Percentiles rank a stretch among this genome's conserved stretches.
phyloP scores from a whole-genome alignment of 2,113 vertebrate species.

The Gnathonemus echidnorhynchus region DNA sequence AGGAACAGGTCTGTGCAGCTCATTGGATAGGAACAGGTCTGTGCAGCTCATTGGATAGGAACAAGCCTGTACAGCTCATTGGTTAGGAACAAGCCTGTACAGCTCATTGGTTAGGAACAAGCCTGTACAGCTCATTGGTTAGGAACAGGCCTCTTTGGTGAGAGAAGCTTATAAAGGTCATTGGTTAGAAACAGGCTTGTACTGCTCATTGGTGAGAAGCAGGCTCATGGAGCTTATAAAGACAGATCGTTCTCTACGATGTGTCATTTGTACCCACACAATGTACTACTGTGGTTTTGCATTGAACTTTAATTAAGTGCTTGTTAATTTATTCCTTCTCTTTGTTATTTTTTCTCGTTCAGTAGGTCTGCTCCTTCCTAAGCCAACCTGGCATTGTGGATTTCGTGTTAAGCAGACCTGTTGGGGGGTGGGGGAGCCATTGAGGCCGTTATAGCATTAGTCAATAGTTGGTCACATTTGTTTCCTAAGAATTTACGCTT shows the following conservation, averaged over 20 bases:
- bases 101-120: too few species aligned
- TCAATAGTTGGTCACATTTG: not conserved
- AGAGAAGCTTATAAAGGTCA: not conserved
- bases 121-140: too few species aligned
- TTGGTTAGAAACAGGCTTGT: not conserved
- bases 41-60: not conserved
- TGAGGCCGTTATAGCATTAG: too few species aligned
- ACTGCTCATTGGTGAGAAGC: not conserved
- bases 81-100: too few species aligned
- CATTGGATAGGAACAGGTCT: too few species aligned
- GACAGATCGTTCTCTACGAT: not conserved
- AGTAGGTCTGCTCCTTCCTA: not conserved
- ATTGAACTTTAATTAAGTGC: slow-evolving; percentile 15
- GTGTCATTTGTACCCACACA: not conserved
- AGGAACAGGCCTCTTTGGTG: not conserved
- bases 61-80: not conserved
- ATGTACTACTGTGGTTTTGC: not conserved
- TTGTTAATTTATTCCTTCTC: not conserved
- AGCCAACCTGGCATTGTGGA: not conserved
- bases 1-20: not conserved
- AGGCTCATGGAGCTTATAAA: not conserved
- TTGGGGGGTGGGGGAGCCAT: too few species aligned
- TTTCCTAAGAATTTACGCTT: not conserved
- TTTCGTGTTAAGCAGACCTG: not conserved
- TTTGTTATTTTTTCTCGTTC: not conserved